These are phyloP conservation scores for Nothocercus nigrocapillus DNA, from an alignment of 2,113 vertebrate species.

Conservation along the genomic window DNA sequence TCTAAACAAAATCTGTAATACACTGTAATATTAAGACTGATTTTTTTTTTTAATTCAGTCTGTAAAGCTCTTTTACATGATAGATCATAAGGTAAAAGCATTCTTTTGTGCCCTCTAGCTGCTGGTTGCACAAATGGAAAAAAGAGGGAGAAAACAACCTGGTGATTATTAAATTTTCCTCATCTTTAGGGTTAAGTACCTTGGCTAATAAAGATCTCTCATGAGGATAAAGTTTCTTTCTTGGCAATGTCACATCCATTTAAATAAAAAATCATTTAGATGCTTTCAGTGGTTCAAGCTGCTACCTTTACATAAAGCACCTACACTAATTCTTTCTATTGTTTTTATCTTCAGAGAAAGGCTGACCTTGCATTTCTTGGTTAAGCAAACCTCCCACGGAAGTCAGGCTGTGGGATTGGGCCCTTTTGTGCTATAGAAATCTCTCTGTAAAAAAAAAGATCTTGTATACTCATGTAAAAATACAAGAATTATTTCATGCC, in stretches of 20 bases:
- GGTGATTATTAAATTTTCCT: constrained; percentile 74
- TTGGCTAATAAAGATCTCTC: constrained; percentile 57
- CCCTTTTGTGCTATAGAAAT: constrained; percentile 28
- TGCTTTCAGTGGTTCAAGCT: constrained; percentile 61
- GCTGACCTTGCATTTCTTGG: constrained; percentile 56
- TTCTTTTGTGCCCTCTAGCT: constrained; percentile 87
- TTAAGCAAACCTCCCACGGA: constrained; percentile 51
- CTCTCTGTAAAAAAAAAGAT: neutral
- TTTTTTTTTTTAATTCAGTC: constrained; percentile 58
- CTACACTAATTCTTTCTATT: constrained; percentile 48
- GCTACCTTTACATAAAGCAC: constrained; percentile 62
- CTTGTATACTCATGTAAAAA: neutral
- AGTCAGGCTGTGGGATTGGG: constrained; percentile 29
- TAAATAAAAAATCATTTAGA: constrained; percentile 65
- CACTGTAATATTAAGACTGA: constrained; percentile 11
- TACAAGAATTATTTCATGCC: neutral
- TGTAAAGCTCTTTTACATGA: constrained; percentile 48
- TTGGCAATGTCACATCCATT: constrained; percentile 66
- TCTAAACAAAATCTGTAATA: constrained; percentile 4
- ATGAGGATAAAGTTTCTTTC: constrained; percentile 61
- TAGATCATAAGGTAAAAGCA: constrained; percentile 78
- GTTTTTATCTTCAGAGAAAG: constrained; percentile 53
- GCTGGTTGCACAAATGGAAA: constrained; percentile 77
- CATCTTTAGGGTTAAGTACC: constrained; percentile 71
- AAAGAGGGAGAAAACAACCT: constrained; percentile 66